These are phyloP conservation scores for Nothocercus nigrocapillus DNA, from an alignment of 2,113 vertebrate genomes.

Conservation along the genomic window DNA sequence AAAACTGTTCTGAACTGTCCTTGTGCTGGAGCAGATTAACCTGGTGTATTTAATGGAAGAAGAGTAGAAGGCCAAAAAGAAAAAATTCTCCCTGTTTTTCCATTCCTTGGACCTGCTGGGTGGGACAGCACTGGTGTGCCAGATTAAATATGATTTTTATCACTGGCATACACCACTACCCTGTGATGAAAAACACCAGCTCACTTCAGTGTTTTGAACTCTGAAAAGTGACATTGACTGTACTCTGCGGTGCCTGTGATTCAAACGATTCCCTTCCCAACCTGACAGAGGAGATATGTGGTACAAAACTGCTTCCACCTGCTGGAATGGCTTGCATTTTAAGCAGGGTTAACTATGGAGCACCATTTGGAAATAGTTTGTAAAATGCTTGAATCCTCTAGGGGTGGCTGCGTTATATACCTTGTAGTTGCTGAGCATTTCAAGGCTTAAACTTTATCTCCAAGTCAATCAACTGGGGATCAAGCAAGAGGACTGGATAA, in stretches of 20 bases:
- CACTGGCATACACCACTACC: background rate
- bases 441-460: slow-evolving; percentile 74
- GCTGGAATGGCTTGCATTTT: slow-evolving; percentile 68
- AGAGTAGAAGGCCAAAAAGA: background rate
- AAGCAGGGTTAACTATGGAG: slow-evolving; percentile 72
- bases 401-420: slow-evolving; percentile 38
- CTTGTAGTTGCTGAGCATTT: slow-evolving; percentile 67
- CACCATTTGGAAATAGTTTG: slow-evolving; percentile 80
- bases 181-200: background rate
- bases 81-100: background rate
- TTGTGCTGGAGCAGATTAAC: background rate
- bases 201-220: slow-evolving; percentile 37
- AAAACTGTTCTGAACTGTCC: background rate
- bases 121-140: background rate
- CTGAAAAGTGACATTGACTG: background rate
- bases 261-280: slow-evolving; percentile 46
- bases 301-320: slow-evolving; percentile 76
- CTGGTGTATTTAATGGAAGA: background rate
- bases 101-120: background rate
- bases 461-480: slow-evolving; percentile 68
- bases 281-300: slow-evolving; percentile 45
- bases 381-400: slow-evolving; percentile 67
- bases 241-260: slow-evolving; percentile 8
- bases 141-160: background rate
- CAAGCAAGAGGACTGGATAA: slow-evolving; percentile 63